phyloP scores from a whole-genome alignment of 2,113 vertebrate genomes.

The Lota lota region DNA sequence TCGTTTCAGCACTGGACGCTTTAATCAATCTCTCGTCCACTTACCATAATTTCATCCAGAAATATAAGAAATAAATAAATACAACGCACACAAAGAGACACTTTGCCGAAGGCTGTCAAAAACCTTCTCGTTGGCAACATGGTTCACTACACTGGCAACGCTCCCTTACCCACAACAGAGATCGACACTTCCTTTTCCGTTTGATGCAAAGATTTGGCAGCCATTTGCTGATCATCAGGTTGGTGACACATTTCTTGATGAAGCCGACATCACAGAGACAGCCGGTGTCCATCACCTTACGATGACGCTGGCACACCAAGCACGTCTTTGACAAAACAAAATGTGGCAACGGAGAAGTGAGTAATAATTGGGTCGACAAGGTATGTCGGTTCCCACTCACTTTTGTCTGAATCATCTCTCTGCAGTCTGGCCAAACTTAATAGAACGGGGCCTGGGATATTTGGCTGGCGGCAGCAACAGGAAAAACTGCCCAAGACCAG shows the following conservation, averaged over 20 bases:
- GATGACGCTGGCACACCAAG: constrained; percentile 49
- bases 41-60: constrained; percentile 8
- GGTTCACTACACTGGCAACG: constrained; percentile 51
- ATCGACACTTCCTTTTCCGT: constrained; percentile 2
- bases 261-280: constrained; percentile 61
- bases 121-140: constrained; percentile 31
- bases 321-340: constrained; percentile 53
- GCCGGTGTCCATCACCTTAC: constrained; percentile 56
- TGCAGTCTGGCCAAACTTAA: constrained; percentile 51
- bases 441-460: constrained; percentile 47
- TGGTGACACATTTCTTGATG: constrained; percentile 65
- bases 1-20: no score
- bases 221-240: constrained; percentile 56
- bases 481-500: neutral
- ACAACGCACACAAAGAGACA: neutral
- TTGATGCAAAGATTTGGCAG: constrained; percentile 62
- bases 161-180: constrained; percentile 34
- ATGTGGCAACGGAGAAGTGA: constrained; percentile 64
- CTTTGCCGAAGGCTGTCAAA: constrained; percentile 44
- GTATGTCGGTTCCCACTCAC: constrained; percentile 61
- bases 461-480: constrained; percentile 23
- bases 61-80: constrained; percentile 8
- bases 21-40: neutral
- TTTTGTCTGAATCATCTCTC: constrained; percentile 57
- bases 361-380: constrained; percentile 71